These are phyloP conservation scores for Orchesella cincta DNA, from an alignment of 1,140 invertebrate genomes.

Conservation along the genomic window DNA sequence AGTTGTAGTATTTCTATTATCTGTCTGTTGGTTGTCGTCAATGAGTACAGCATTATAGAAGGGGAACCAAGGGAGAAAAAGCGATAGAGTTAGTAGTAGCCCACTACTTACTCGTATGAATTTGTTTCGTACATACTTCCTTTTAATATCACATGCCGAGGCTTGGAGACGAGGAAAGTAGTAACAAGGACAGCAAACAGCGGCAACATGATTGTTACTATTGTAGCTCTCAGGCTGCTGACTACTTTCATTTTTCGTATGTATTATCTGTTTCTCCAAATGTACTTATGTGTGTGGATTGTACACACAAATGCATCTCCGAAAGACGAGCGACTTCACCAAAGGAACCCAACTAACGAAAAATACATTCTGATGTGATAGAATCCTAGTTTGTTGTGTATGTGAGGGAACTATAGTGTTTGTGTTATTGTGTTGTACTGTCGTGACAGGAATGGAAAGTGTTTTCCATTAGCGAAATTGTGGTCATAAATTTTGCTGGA, in stretches of 20 bases:
- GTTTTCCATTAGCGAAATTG: conserved; percentile 52
- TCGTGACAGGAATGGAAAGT: conserved; percentile 52
- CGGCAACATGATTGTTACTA: neutral
- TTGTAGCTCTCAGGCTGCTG: conserved; percentile 27
- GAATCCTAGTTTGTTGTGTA: conserved; percentile 18
- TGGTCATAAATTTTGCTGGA: conserved; percentile 50
- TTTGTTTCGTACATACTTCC: no score
- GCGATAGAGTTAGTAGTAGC: no score
- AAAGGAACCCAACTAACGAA: no score
- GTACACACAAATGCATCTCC: no score
- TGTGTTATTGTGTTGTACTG: conserved; percentile 52
- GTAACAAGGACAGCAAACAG: neutral
- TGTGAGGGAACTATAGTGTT: conserved; percentile 39
- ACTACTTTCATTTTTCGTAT: no score
- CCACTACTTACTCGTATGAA: no score
- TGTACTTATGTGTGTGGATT: no score
- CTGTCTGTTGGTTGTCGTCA: conserved; percentile 11
- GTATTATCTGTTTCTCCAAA: no score
- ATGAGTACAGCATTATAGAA: neutral
- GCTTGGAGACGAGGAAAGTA: neutral
- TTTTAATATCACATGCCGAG: no score
- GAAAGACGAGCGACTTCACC: no score
- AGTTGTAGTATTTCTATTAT: neutral
- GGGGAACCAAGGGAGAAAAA: no score
- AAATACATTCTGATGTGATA: no score